These are phyloP conservation scores for Pachyuromys duprasi DNA, from an alignment of 2,797 vertebrate genomes.

Conservation along the genomic window DNA sequence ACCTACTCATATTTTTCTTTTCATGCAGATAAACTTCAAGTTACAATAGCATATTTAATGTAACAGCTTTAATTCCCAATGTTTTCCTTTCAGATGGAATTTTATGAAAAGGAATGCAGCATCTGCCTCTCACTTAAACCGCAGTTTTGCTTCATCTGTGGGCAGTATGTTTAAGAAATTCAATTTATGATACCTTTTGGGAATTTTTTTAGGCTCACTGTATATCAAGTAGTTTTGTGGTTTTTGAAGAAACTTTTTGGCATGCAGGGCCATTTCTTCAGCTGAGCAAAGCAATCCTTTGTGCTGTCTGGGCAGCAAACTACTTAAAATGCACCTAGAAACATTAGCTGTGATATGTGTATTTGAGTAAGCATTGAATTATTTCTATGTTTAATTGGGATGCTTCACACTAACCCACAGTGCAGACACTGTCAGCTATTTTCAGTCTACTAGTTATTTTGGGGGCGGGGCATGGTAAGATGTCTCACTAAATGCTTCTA, in stretches of 20 bases:
- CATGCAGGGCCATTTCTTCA: conserved; percentile 61
- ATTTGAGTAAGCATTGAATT: conserved; percentile 54
- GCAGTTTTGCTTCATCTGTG: conserved; percentile 60
- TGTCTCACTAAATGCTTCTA: conserved; percentile 5
- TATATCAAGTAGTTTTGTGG: conserved; percentile 69
- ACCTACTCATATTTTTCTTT: conserved; percentile 41
- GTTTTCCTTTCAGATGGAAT: conserved; percentile 59
- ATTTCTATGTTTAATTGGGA: conserved; percentile 64
- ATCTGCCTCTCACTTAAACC: conserved; percentile 66
- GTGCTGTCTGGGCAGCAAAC: conserved; percentile 31
- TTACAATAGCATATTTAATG: conserved; percentile 57
- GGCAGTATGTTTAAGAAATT: conserved; percentile 68
- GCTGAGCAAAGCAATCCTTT: conserved; percentile 46
- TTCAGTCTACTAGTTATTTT: conserved; percentile 38
- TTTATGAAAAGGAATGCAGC: conserved; percentile 60
- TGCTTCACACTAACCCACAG: conserved; percentile 6
- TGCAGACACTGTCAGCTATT: neutral
- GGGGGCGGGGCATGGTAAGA: neutral
- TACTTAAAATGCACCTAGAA: conserved; percentile 65
- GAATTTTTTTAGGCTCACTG: conserved; percentile 43
- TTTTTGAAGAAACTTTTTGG: conserved; percentile 70
- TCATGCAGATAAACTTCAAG: conserved; percentile 53
- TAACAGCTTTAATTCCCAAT: conserved; percentile 48
- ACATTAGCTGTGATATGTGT: neutral
- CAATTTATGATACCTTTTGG: conserved; percentile 69